Conservation (phyloP, 2,797 vertebrate genomes). For the Cercopithecus mitis region DNA sequence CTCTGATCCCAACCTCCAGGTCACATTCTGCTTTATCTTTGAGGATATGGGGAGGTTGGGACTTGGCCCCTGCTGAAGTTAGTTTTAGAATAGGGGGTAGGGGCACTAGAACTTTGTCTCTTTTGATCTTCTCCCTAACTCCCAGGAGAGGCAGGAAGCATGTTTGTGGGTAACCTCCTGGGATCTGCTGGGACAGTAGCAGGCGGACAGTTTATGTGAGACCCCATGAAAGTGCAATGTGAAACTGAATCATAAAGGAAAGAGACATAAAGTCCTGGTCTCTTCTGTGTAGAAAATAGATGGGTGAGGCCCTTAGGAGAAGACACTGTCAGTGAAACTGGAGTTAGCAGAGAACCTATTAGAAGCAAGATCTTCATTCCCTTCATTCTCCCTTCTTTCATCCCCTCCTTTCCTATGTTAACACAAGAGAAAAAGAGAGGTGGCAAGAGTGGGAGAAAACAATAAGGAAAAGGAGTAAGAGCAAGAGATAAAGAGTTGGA, state of each 20-base stretch:
- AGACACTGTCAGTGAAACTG: background rate
- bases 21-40: background rate
- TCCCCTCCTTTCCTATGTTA: background rate
- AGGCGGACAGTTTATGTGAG: background rate
- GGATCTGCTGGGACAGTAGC: background rate
- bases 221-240: background rate
- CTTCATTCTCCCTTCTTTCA: background rate
- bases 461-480: background rate
- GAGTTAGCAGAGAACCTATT: background rate
- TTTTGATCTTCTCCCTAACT: conserved; percentile 3
- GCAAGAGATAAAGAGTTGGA: background rate
- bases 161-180: background rate
- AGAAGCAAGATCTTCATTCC: background rate
- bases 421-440: background rate
- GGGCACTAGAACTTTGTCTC: background rate
- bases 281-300: background rate
- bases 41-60: background rate
- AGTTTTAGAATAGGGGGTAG: background rate
- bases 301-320: background rate
- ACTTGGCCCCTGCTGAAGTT: background rate
- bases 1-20: background rate
- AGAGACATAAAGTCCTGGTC: background rate
- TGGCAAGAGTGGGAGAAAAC: background rate
- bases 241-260: background rate
- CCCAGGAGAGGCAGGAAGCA: background rate